These are phyloP conservation scores for Trichonephila inaurata DNA, from an alignment of 1,140 invertebrate species.

Conservation along the genomic window DNA sequence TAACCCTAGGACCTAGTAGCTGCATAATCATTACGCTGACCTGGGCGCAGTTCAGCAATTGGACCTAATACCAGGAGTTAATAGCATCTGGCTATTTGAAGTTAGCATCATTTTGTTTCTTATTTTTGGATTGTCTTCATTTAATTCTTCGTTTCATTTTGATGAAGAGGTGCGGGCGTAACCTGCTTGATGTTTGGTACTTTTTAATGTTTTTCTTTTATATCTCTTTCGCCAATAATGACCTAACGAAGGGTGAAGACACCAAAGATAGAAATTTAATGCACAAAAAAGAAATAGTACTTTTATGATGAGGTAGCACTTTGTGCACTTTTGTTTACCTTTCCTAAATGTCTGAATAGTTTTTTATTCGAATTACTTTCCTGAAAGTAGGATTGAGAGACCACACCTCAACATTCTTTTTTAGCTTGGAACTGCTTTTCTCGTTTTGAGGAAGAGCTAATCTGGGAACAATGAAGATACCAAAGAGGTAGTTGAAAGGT, in stretches of 20 bases:
- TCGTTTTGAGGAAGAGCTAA: neutral
- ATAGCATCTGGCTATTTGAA: neutral
- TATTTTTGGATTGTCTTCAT: constrained; percentile 26
- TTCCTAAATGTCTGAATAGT: constrained; percentile 10
- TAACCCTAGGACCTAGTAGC: neutral
- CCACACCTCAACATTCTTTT: constrained; percentile 46
- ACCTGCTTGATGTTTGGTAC: neutral
- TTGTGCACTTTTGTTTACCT: neutral
- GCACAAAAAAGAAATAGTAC: constrained; percentile 27
- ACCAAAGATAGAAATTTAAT: neutral
- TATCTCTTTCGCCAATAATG: constrained; percentile 25
- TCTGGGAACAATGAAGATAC: constrained; percentile 39
- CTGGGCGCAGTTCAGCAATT: neutral
- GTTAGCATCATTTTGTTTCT: constrained; percentile 5
- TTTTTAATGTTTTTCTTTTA: constrained; percentile 16
- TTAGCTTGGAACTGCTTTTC: neutral
- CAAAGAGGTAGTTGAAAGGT: neutral
- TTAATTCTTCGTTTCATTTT: constrained; percentile 13
- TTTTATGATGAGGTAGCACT: constrained; percentile 13
- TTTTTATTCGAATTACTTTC: constrained; percentile 50
- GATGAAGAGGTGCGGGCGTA: constrained; percentile 2
- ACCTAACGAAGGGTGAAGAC: neutral
- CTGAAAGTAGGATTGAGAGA: neutral
- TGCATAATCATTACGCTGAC: neutral
- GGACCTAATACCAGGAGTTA: neutral